These are phyloP conservation scores for Styela clava DNA, from an alignment of 23 tunicate genomes.

Conservation along the genomic window DNA sequence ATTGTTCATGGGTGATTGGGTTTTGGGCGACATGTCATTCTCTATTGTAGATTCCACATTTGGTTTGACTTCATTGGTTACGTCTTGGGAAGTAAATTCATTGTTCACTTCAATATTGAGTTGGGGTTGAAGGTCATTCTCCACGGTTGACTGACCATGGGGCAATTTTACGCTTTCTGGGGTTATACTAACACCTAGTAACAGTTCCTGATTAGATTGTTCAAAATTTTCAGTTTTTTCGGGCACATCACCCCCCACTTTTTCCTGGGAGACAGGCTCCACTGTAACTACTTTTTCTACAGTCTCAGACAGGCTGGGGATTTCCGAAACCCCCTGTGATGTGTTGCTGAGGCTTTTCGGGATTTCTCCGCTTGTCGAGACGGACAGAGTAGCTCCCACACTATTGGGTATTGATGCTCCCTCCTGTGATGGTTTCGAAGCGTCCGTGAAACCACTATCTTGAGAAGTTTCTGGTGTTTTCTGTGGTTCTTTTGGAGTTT, in stretches of 20 bases:
- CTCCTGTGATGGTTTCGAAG: background rate
- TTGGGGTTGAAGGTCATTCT: background rate
- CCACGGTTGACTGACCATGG: background rate
- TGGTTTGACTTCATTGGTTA: background rate
- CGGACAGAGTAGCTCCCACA: background rate
- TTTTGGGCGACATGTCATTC: background rate
- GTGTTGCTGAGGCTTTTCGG: constrained; percentile 11
- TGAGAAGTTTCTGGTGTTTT: background rate
- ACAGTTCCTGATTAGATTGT: background rate
- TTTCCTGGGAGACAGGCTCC: background rate
- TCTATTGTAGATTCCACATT: background rate
- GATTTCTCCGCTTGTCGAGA: background rate
- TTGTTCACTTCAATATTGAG: background rate
- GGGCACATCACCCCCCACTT: background rate
- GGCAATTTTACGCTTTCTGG: background rate
- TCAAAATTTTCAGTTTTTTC: background rate
- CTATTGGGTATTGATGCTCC: background rate
- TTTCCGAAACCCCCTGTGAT: constrained; percentile 1
- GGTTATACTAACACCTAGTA: background rate
- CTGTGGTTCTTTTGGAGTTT: background rate
- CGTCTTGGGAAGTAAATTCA: background rate
- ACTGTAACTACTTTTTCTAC: background rate
- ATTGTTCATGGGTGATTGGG: background rate
- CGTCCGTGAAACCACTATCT: background rate
- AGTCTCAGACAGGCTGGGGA: background rate